These are phyloP conservation scores for Forbesichthys papilliferus DNA, from an alignment of 2,113 vertebrate genomes.

Conservation along the genomic window DNA sequence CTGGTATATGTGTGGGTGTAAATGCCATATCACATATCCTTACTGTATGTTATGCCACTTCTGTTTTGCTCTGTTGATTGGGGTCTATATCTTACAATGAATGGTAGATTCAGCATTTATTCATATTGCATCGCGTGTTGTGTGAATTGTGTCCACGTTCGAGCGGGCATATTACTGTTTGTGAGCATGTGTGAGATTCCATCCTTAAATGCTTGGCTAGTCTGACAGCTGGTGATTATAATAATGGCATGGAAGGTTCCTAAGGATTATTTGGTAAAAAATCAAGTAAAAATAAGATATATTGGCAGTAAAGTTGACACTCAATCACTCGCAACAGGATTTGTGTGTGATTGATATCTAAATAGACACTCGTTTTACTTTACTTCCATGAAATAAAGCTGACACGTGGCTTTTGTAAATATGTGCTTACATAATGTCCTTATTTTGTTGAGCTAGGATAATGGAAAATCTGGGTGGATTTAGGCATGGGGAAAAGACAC, in stretches of 20 bases:
- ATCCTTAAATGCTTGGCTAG: no score
- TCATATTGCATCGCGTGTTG: not conserved
- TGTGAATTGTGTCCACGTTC: not conserved
- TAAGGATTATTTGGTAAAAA: no score
- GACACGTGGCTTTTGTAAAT: conserved; percentile 11
- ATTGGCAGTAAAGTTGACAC: no score
- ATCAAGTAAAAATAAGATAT: no score
- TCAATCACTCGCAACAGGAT: no score
- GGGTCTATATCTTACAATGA: no score
- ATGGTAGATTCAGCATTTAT: not conserved
- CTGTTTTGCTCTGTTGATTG: conserved; percentile 14
- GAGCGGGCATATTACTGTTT: not conserved
- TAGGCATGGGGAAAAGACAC: no score
- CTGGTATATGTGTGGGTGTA: not conserved
- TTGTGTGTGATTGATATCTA: no score
- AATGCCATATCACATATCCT: conserved; percentile 21
- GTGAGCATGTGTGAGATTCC: not conserved
- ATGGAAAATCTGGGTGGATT: no score
- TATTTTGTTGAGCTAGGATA: no score
- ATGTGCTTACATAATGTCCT: not conserved
- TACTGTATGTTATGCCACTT: conserved; percentile 16
- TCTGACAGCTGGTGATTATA: no score
- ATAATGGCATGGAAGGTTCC: no score
- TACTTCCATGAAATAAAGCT: not conserved
- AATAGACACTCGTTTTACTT: not conserved